Evolutionary conservation across 2,113 vertebrate genomes (phyloP), one percentile per base, ranked within the genome.

Genomic region (Agapornis roseicollis): DNA sequence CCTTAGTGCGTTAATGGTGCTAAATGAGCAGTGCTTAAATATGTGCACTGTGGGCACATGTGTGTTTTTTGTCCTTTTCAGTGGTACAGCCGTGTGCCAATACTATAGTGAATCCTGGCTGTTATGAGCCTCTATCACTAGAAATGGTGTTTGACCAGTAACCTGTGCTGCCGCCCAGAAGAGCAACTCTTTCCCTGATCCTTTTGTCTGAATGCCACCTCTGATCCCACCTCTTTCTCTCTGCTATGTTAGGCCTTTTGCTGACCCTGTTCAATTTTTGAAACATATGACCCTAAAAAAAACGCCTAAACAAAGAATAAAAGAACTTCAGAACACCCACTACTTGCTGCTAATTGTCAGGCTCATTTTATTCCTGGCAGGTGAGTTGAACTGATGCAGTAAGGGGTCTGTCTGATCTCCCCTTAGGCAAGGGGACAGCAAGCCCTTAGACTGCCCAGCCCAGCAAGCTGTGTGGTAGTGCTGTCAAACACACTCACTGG

Each of bases 41-140:
- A 1, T 5, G 2, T 13, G 29, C 15, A 4, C 15, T 64, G 42
- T n/a, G 50, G 19, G 61, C 46, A 61, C 1, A 0, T 50, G 9
- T 29, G 25, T 24, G 2, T 35, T 73, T 68, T 58, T 37, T 7
- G 9, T 49, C 27, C 20, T 27, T 53, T 80, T 37, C 27, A 18
- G 28, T 31, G 31, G 28, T 31, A 41, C 28, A 53, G 24, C 55
- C 6, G 4, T 22, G 22, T 81, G 13, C 19, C 9, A 28, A 46
- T 49, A 35, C 29, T 25, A 3, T 42, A 56, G 25, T 28, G 47
- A 77, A 11, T 33, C 2, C 2, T 31, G 22, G 53, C 49, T 27
- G 4, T 39, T 58, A 17, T 19, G 31, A 85, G 42, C 65, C 20
- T 85, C 13, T 64, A 1, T 49, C 50, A 22, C 11, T 37, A 29